Evolutionary conservation across 2,797 vertebrate species (phyloP).

Genomic region (Ceyx erithaca): DNA sequence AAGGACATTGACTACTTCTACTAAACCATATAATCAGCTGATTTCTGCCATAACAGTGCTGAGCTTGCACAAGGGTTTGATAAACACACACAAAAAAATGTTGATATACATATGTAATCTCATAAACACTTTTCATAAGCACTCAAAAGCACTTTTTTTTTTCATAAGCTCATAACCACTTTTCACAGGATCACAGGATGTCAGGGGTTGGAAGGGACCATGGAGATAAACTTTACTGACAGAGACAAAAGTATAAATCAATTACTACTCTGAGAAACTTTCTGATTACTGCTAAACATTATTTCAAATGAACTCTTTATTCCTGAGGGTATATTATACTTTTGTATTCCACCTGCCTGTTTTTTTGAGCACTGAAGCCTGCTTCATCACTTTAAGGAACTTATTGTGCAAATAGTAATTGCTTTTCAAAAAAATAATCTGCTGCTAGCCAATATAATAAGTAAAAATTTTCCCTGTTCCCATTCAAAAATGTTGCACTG

Average conservation of each 20-base stretch:
- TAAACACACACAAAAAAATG: not conserved
- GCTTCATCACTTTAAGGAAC: not conserved
- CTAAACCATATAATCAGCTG: not conserved
- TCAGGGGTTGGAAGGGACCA: too few relatives aligned
- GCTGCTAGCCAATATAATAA: slow-evolving; percentile 28
- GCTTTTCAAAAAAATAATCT: slow-evolving; percentile 36
- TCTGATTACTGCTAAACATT: not conserved
- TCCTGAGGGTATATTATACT: not conserved
- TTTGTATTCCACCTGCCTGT: not conserved
- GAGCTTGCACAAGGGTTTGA: not conserved
- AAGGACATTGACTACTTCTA: not conserved
- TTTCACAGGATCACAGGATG: too few relatives aligned
- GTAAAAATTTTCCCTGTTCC: slow-evolving; percentile 31
- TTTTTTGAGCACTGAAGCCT: not conserved
- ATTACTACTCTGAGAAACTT: not conserved
- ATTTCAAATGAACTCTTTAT: not conserved
- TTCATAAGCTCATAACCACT: too few relatives aligned
- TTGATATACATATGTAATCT: not conserved
- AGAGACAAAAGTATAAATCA: not conserved
- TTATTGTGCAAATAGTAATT: slow-evolving; percentile 31
- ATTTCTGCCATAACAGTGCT: not conserved
- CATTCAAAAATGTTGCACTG: slow-evolving; percentile 25
- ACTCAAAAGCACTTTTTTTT: too few relatives aligned
- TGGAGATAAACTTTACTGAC: not conserved
- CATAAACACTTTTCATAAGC: not conserved